These are phyloP conservation scores for Matsumurasca onukii DNA, from an alignment of 1,140 invertebrate species.

Conservation along the genomic window DNA sequence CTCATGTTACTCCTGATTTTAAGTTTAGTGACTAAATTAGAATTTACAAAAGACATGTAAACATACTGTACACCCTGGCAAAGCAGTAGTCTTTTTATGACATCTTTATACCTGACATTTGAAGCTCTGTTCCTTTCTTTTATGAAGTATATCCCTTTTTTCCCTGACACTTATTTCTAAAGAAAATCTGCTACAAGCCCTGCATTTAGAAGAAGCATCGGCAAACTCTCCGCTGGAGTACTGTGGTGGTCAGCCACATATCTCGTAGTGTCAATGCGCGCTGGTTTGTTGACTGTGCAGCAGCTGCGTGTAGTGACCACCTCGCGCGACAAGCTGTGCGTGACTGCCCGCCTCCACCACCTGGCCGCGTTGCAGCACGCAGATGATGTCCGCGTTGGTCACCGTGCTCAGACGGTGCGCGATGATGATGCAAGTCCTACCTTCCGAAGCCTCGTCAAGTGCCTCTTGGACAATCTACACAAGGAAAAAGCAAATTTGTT, in stretches of 20 bases:
- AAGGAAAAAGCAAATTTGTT: conserved; percentile 72
- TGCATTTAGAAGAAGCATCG: background rate
- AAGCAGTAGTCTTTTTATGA: too few species aligned
- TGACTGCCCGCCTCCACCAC: conserved; percentile 73
- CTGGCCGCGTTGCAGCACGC: conserved; percentile 58
- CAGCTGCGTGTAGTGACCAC: conserved; percentile 60
- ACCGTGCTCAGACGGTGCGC: conserved; percentile 83
- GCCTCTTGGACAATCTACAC: conserved; percentile 51
- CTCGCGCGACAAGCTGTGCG: conserved; percentile 63
- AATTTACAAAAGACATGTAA: too few species aligned
- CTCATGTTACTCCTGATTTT: too few species aligned
- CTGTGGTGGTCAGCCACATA: conserved; percentile 24
- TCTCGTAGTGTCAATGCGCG: too few species aligned
- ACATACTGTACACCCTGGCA: too few species aligned
- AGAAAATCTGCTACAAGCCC: background rate
- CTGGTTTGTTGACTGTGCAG: conserved; percentile 21
- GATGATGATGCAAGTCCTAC: conserved; percentile 81
- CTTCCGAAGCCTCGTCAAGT: conserved; percentile 66
- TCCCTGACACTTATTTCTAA: background rate
- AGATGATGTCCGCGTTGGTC: conserved; percentile 74
- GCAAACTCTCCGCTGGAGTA: background rate
- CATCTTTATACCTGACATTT: too few species aligned
- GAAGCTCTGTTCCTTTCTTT: background rate
- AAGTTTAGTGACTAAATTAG: too few species aligned
- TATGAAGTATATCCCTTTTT: background rate